phyloP scores from a whole-genome alignment of 2,888 invertebrate species.

The Chaetoderma sp. region DNA sequence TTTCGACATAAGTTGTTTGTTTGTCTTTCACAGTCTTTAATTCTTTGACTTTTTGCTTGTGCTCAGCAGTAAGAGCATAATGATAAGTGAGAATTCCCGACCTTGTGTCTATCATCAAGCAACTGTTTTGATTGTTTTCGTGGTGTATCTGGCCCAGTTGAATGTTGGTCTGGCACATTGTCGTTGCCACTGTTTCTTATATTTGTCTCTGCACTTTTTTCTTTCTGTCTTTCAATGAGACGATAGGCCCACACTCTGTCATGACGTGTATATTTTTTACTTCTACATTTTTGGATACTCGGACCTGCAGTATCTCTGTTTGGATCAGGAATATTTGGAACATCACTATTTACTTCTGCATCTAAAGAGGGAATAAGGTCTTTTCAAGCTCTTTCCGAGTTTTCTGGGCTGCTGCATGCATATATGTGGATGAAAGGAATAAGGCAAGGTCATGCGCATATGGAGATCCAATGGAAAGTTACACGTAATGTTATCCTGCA shows the following conservation, averaged over 20 bases:
- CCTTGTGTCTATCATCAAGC: not conserved
- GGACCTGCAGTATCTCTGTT: not conserved
- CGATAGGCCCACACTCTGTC: not conserved
- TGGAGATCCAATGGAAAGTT: too few relatives aligned
- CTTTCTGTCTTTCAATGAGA: not conserved
- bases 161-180: not conserved
- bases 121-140: not conserved
- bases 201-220: not conserved
- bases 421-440: not conserved
- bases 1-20: slow-evolving; percentile 8
- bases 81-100: not conserved
- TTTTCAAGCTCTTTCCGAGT: not conserved
- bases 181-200: not conserved
- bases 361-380: not conserved
- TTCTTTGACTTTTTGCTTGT: not conserved
- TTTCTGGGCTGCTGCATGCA: not conserved
- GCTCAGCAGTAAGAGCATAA: not conserved
- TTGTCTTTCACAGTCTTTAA: not conserved
- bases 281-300: not conserved
- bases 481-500: too few relatives aligned
- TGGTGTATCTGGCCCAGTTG: not conserved
- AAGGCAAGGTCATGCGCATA: too few relatives aligned
- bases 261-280: not conserved
- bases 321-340: too few relatives aligned
- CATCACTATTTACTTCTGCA: not conserved